phyloP scores from a whole-genome alignment of 1,140 invertebrate species.

The Nymphalis io region DNA sequence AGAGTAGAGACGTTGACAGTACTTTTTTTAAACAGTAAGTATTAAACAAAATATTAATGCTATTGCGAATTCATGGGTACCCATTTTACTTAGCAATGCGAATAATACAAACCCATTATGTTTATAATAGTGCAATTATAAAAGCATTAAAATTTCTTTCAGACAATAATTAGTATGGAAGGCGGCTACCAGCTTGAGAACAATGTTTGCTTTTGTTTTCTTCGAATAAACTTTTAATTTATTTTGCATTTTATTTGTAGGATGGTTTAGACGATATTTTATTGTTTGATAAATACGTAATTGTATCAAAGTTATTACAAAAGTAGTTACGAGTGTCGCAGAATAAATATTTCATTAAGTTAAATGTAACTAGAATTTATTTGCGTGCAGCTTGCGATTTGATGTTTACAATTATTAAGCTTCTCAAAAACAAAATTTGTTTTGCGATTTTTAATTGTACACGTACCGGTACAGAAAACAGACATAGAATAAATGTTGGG shows the following conservation, averaged over 20 bases:
- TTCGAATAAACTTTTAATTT: conserved; percentile 13
- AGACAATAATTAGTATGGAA: conserved; percentile 18
- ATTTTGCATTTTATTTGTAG: conserved; percentile 27
- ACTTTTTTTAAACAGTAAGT: conserved; percentile 12
- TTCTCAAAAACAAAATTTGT: background rate
- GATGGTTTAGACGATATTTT: background rate
- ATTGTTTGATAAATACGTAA: conserved; percentile 14
- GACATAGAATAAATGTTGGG: background rate
- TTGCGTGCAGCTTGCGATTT: conserved; percentile 8
- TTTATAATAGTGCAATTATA: background rate
- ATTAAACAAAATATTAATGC: background rate
- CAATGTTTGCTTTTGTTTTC: conserved; percentile 22
- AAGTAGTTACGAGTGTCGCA: conserved; percentile 1
- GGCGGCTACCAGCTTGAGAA: conserved; percentile 12
- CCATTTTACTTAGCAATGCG: conserved; percentile 44
- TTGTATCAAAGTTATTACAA: background rate
- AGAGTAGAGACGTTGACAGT: conserved; percentile 3
- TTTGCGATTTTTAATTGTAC: background rate
- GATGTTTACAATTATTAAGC: background rate
- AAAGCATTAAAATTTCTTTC: conserved; percentile 7
- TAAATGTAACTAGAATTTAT: background rate
- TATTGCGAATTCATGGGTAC: conserved; percentile 56
- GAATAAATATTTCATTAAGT: background rate
- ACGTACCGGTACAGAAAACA: background rate
- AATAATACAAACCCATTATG: background rate